Evolutionary conservation across 2,888 invertebrate species (phyloP).

Genomic region (Pomacea canaliculata): DNA sequence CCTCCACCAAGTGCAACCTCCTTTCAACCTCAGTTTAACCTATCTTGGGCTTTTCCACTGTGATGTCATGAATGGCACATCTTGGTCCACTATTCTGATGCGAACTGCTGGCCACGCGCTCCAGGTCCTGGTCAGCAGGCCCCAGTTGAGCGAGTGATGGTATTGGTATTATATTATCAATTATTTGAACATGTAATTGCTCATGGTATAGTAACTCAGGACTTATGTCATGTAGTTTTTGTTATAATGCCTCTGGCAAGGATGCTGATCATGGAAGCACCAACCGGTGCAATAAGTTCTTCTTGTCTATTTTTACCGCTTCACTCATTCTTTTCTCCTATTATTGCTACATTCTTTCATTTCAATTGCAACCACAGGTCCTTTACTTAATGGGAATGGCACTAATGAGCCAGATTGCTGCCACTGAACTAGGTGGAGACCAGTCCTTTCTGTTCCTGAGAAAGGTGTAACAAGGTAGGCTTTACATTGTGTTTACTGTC

Average conservation of each 20-base stretch:
- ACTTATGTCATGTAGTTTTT: not conserved
- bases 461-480: slow-evolving; percentile 15
- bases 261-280: no score
- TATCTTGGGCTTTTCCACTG: slow-evolving; percentile 88
- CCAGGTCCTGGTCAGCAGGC: slow-evolving; percentile 82
- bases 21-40: slow-evolving; percentile 83
- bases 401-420: slow-evolving; percentile 85
- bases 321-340: no score
- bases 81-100: slow-evolving; percentile 82
- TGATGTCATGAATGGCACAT: slow-evolving; percentile 84
- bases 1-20: slow-evolving; percentile 85
- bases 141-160: slow-evolving; percentile 89
- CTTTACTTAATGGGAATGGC: slow-evolving; percentile 93
- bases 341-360: no score
- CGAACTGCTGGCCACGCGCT: slow-evolving; percentile 71
- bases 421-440: slow-evolving; percentile 45
- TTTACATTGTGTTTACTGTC: not conserved
- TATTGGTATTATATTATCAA: not conserved
- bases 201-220: not conserved
- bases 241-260: no score
- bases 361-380: slow-evolving; percentile 43
- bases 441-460: slow-evolving; percentile 77
- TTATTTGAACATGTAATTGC: not conserved
- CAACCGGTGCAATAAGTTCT: no score
- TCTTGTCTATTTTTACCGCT: no score